Evolutionary conservation across 2,888 invertebrate species (phyloP), one percentile per base, ranked within the genome.

Genomic region (Aleiodes alternator): DNA sequence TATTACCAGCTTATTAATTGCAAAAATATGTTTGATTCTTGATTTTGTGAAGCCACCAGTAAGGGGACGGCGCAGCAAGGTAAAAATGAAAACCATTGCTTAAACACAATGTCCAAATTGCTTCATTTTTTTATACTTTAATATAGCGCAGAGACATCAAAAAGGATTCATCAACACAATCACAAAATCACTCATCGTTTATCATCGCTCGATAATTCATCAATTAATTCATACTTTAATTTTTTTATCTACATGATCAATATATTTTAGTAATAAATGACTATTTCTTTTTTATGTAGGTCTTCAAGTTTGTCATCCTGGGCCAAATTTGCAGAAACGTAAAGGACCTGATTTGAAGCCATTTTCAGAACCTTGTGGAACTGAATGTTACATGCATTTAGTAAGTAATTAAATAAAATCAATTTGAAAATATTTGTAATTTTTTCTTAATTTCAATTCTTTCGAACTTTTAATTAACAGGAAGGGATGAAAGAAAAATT

Each of bases 321-420:
- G 96, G 38, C 97, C 98, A 2, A 97, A 97, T 90, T 92, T 96
- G 83, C 93, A 95, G 83, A 96, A 96, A 88, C 92, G 97, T 69
- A 95, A 96, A 87, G 96, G 96, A 29, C 96, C 97, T 0, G 97
- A 98, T 86, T 91, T 97, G 79, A 96, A 97, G 89, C 93, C 95
- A 0, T 96, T 96, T 86, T 91, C 93, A 0, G 96, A 97, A 81
- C 95, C 97, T 0, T 98, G 98, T 88, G 95, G 97, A 9, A 88
- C 93, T 43, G 94, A 94, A 83, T 98, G 98, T 89, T 98, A 95
- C 85, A 94, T 97, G 93, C 92, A 96, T 83, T 90, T 97, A 92
- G 96, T 96, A 90, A 91, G 91, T 89, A 34, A 48, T 34, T 48
- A 56, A 59, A 14, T 55, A 69, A 64, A 71, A 57, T 64, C 68